Evolutionary conservation across 2,888 invertebrate species (phyloP), one percentile per base, ranked within the genome.

Genomic region (Pecten maximus): DNA sequence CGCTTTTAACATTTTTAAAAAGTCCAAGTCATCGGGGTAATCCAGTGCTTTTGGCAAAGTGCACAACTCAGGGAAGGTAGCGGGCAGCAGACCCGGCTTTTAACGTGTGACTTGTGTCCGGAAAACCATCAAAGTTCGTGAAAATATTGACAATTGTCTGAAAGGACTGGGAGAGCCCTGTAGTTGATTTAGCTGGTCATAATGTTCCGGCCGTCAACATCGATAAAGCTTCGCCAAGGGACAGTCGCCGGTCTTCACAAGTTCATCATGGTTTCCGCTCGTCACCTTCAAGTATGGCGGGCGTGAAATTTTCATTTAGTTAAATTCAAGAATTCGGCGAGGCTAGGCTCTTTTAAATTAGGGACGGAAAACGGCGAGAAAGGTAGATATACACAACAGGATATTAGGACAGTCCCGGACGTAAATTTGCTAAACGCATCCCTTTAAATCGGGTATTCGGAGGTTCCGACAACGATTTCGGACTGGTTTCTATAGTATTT

Each of bases 71-170:
- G 74, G 35, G 12, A 28, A 28, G 28, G 28, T 35, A 35, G 28
- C 35, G 74, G 60, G 35, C 74, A 8, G 35, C 35, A 35, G 74
- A 35, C 35, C 28, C 74, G 35, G 74, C 74, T 74, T 74, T 74
- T 74, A 74, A 74, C 74, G 74, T 28, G 8, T 23, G 74, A 28
- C 74, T 28, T 74, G 74, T 74, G 74, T 74, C 74, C 74, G 35
- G 35, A 10, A 74, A 74, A 23, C 74, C 74, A 74, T 74, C 74
- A 74, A 74, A 74, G 35, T 74, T 28, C 74, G 74, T 74, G 74
- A 74, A 74, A 74, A 74, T 35, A 74, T 74, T 74, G 74, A 74
- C 74, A 74, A 74, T 74, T 28, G 74, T 74, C 74, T 74, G 74
- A 74, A 74, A 74, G 35, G 16, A 35, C 74, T 74, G 10, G 12